These are phyloP conservation scores for Triplophysa dalaica DNA, from an alignment of 2,113 vertebrate genomes.

Conservation along the genomic window DNA sequence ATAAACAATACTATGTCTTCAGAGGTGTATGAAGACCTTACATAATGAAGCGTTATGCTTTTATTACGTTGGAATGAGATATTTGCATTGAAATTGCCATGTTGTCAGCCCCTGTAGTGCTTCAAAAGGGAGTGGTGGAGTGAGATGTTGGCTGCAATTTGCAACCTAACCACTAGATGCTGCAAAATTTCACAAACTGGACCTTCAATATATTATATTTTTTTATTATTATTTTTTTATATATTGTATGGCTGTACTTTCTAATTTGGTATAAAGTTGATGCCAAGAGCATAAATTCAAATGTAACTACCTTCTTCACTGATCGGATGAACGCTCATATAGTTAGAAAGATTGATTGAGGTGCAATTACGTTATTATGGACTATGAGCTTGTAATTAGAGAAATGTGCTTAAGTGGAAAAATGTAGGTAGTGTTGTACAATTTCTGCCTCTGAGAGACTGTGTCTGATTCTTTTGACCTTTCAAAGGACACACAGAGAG, in stretches of 20 bases:
- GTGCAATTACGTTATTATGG: constrained; percentile 16
- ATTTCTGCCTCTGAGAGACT: constrained; percentile 22
- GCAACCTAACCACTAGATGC: too few species aligned
- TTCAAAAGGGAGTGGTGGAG: too few species aligned
- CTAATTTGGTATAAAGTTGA: neutral
- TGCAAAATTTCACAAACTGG: too few species aligned
- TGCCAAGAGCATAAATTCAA: neutral
- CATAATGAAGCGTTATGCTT: too few species aligned
- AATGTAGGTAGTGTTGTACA: constrained; percentile 24
- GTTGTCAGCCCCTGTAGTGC: too few species aligned
- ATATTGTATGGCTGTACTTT: neutral
- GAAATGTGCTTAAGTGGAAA: constrained; percentile 27
- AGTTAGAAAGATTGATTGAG: constrained; percentile 18
- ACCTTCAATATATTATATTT: too few species aligned
- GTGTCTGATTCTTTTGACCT: constrained; percentile 41
- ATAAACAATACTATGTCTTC: too few species aligned
- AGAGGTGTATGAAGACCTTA: too few species aligned
- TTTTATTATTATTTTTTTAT: too few species aligned
- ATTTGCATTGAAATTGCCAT: neutral
- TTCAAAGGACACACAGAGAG: constrained; percentile 35
- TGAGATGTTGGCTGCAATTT: too few species aligned
- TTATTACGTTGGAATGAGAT: too few species aligned
- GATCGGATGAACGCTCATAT: constrained; percentile 1
- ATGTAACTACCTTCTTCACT: neutral
- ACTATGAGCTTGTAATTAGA: constrained; percentile 20